phyloP scores from a whole-genome alignment of 2,888 invertebrate species.

The Salticus scenicus region DNA sequence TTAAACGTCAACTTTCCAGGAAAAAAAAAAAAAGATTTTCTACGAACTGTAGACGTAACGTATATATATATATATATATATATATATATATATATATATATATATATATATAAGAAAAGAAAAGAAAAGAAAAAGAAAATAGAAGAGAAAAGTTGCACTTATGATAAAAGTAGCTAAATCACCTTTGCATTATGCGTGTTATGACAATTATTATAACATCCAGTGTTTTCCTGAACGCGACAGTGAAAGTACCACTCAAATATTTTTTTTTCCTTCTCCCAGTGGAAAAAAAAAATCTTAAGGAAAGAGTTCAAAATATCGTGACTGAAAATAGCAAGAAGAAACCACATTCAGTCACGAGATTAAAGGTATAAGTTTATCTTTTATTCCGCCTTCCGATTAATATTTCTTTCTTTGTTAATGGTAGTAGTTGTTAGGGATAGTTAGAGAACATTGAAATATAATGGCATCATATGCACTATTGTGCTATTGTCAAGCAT shows the following conservation, averaged over 20 bases:
- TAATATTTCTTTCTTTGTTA: slow-evolving; percentile 60
- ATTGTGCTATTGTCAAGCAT: slow-evolving; percentile 3
- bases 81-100: no score
- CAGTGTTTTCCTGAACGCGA: neutral
- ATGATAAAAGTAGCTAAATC: neutral
- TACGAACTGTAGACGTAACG: no score
- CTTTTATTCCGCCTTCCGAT: slow-evolving; percentile 36
- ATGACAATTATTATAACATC: slow-evolving; percentile 7
- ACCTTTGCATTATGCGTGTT: neutral
- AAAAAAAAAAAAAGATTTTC: no score
- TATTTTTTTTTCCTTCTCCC: neutral
- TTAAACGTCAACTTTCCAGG: slow-evolving; percentile 4
- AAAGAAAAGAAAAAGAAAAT: neutral
- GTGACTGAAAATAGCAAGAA: slow-evolving; percentile 37
- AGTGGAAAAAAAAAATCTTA: neutral
- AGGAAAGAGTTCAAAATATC: slow-evolving; percentile 16
- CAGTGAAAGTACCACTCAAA: slow-evolving; percentile 12
- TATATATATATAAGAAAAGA: no score
- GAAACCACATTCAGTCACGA: slow-evolving; percentile 55
- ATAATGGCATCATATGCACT: neutral
- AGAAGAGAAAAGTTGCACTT: neutral
- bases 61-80: no score
- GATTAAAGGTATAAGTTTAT: slow-evolving; percentile 44
- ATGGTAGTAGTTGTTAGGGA: slow-evolving; percentile 41
- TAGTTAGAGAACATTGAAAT: slow-evolving; percentile 1